Evolutionary conservation across 2,888 invertebrate genomes (phyloP).

Genomic region (Proisotoma minuta): DNA sequence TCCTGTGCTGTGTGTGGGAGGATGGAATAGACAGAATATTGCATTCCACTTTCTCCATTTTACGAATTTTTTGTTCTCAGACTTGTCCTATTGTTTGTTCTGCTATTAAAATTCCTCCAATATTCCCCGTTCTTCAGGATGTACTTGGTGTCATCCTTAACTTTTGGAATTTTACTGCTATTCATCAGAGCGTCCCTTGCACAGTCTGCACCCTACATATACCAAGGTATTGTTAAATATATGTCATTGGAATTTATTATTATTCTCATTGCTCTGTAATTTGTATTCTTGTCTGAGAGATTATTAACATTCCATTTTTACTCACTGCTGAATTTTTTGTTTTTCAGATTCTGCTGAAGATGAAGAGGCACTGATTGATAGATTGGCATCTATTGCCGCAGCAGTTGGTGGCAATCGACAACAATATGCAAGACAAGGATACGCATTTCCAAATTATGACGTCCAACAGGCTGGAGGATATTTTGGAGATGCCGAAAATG

Average conservation of each 20-base stretch:
- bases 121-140: constrained; percentile 2
- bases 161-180: constrained; percentile 38
- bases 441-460: constrained; percentile 23
- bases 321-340: background rate
- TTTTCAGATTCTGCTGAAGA: constrained; percentile 32
- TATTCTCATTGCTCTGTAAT: background rate
- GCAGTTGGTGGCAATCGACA: constrained; percentile 19
- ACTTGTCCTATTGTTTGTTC: background rate
- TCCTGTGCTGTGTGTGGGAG: constrained; percentile 11
- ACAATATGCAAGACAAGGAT: background rate
- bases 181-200: constrained; percentile 37
- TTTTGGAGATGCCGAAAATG: constrained; percentile 12
- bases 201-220: constrained; percentile 32
- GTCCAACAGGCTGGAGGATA: constrained; percentile 24
- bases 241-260: background rate
- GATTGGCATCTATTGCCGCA: constrained; percentile 36
- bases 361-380: constrained; percentile 43
- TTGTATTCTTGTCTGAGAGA: background rate
- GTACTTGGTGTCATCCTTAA: constrained; percentile 23
- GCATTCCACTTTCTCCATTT: background rate
- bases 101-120: background rate
- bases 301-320: background rate
- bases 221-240: background rate
- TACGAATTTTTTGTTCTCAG: background rate
- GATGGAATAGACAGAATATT: constrained; percentile 3